Evolutionary conservation across 2,797 vertebrate genomes (phyloP), one percentile per base, ranked within the genome.

Genomic region (Acrossocheilus wenchowensis): DNA sequence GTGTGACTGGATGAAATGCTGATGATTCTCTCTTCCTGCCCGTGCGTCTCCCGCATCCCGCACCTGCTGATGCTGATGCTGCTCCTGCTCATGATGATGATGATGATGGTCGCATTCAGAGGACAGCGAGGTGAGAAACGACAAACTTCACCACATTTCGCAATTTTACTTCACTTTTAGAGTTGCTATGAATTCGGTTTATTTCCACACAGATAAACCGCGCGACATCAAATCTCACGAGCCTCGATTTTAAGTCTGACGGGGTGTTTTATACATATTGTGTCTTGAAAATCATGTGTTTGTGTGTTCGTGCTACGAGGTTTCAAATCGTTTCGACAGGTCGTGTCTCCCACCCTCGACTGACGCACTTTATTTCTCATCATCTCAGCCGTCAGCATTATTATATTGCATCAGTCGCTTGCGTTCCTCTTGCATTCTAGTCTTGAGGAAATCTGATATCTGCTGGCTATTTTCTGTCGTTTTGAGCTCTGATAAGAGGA

Each of bases 101-200:
- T 57, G 48, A 19, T n/a, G 30, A 88, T 86, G 91, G 81, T 88
- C 78, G 88, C 88, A 10, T 7, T 89, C 23, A 96, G 96, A 96
- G 89, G 96, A 96, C 41, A 92, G 89, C 87, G 95, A 96, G 95
- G 96, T 96, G 93, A 91, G 94, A 83, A 39, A 45, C n/a, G 15
- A 2, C 80, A 81, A 79, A 21, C 72, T 69, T 45, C 21, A 2
- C 12, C 52, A 6, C 17, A 39, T 60, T 81, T 68, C 79, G 82
- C 12, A 83, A 14, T 86, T 72, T 62, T 30, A 43, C 36, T 21
- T 34, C 91, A 66, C 26, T 45, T 60, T 2, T 26, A n/a, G 21
- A 57, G 1, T 26, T 52, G 3, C 2, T 19, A 11, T 5, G 17
- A 30, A 26, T 60, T 26, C 10, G 57, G 1, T 60, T 30, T 0